Evolutionary conservation across 2,113 vertebrate genomes (phyloP), one percentile per base, ranked within the genome.

Genomic region (Tachycineta bicolor): DNA sequence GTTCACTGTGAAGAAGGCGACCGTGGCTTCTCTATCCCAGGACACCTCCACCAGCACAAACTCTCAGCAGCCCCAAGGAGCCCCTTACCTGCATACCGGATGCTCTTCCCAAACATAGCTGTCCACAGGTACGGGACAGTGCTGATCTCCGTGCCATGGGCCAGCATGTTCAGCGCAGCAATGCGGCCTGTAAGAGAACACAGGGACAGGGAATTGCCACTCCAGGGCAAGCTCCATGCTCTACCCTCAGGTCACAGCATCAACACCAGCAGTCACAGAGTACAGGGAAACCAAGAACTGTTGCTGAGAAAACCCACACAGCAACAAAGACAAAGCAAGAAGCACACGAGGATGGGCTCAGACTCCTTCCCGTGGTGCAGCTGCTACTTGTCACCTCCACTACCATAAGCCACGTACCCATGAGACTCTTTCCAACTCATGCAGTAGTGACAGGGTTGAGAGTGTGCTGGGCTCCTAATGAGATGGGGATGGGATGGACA

Each of bases 41-140:
- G 34, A 50, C 39, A 70, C 15, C 16, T 81, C 19, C 47, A 50
- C 5, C 59, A 90, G 55, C 47, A 80, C 49, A 59, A 74, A n/a
- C 8, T 9, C 31, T 12, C 16, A 47, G 64, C 43, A 59, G 59
- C 24, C 56, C 5, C 33, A 50, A 23, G 60, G 49, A 75, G 34
- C 22, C 31, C 55, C 89, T 96, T 97, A 99, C 99, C 99, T 3
- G 98, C 98, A 3, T 99, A 99, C 78, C 99, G 98, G 89, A 99
- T 98, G 88, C 99, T 99, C 96, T 99, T 99, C 88, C 99, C 99
- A 15, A 99, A 99, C 99, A 99, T 99, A 6, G 99, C 98, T 1
- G 99, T 99, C 99, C 99, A 99, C 89, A 99, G 97, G 56, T 99
- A 99, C 0, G 99, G 99, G 89, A 99, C 98, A 0, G 99, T 99